A percentile compares a stretch with the other conserved stretches of the same genome.
These are phyloP conservation scores for Pocillopora damicornis DNA, from an alignment of 64 coral and sea anemone species.

Conservation along the genomic window DNA sequence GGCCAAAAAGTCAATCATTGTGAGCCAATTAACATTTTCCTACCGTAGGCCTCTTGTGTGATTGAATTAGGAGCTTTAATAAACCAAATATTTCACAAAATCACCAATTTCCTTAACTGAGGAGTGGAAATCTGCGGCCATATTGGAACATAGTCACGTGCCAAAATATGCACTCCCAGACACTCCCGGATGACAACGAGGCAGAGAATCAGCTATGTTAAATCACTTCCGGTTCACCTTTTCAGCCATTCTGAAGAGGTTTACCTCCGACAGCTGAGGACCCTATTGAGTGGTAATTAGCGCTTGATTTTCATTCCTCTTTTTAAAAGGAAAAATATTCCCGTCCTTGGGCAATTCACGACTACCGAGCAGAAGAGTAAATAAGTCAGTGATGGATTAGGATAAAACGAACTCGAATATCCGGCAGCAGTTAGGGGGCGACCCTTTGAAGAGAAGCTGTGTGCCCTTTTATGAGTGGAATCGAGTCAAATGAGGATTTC, in stretches of 20 bases:
- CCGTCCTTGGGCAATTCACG: too few relatives aligned
- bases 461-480: too few relatives aligned
- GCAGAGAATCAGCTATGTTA: neutral
- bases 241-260: neutral
- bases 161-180: constrained; percentile 45
- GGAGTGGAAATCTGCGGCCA: constrained; percentile 56
- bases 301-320: too few relatives aligned
- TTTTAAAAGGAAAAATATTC: too few relatives aligned
- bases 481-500: too few relatives aligned
- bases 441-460: too few relatives aligned
- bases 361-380: too few relatives aligned
- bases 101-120: constrained; percentile 17
- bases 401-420: too few relatives aligned
- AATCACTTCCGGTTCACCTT: neutral
- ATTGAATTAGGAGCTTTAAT: neutral
- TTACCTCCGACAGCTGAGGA: too few relatives aligned
- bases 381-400: too few relatives aligned
- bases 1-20: neutral
- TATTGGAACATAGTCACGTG: constrained; percentile 76
- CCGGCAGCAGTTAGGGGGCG: too few relatives aligned
- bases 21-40: constrained; percentile 2
- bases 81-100: neutral
- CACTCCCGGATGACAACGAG: constrained; percentile 47
- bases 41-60: neutral
- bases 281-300: too few relatives aligned